A percentile compares a stretch with the other conserved stretches of the same genome.
These are phyloP conservation scores for Chromoteleia sp. DNA, from an alignment of 2,888 invertebrate genomes.

Conservation along the genomic window DNA sequence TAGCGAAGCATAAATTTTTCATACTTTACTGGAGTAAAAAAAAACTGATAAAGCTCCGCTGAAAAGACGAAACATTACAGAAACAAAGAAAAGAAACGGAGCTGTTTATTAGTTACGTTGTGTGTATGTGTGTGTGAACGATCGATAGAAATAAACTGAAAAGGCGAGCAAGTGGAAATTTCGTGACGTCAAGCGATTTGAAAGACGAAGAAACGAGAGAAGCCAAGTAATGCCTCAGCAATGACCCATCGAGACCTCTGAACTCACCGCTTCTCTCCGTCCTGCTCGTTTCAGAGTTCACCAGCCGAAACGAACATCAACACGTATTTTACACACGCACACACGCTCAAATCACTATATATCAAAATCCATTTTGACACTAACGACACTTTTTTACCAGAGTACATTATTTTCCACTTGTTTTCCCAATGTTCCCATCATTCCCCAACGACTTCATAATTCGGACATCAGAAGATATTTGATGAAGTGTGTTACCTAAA, in stretches of 20 bases:
- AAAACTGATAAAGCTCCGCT: too few species aligned
- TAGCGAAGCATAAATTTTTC: too few species aligned
- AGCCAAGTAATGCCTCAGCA: conserved; percentile 62
- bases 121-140: conserved; percentile 15
- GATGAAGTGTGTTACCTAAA: conserved; percentile 28
- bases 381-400: conserved; percentile 57
- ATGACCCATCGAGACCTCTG: conserved; percentile 71
- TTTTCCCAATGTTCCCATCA: conserved; percentile 62
- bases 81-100: conserved; percentile 55
- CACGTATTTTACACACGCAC: conserved; percentile 13
- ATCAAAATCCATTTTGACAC: conserved; percentile 62
- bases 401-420: conserved; percentile 65
- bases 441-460: conserved; percentile 22
- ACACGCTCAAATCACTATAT: conserved; percentile 15
- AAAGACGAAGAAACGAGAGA: conserved; percentile 61
- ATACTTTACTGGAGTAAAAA: too few species aligned
- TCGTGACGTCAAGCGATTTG: conserved; percentile 71
- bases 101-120: conserved; percentile 37
- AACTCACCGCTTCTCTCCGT: conserved; percentile 60
- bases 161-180: conserved; percentile 72
- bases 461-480: conserved; percentile 13
- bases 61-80: too few species aligned
- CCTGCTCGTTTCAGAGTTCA: conserved; percentile 67
- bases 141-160: conserved; percentile 67
- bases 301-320: conserved; percentile 61